Percentiles rank a stretch among this genome's conserved stretches.
Conservation (phyloP, 2,888 invertebrate species). For the Idaea dimidiata region DNA sequence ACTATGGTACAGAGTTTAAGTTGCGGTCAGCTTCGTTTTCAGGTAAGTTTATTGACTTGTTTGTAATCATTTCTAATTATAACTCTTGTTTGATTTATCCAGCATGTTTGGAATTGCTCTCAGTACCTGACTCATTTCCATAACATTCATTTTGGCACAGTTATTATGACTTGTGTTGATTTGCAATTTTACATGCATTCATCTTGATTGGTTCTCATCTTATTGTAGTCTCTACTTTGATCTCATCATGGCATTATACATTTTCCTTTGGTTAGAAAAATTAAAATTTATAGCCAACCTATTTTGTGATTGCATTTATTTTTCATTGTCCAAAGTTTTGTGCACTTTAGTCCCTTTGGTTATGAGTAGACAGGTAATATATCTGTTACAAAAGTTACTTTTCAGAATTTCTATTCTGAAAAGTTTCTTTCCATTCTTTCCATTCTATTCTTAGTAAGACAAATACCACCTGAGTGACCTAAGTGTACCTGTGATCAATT, state of each 20-base stretch:
- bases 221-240: background rate
- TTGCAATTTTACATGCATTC: background rate
- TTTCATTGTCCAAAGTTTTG: too few species aligned
- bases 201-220: background rate
- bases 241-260: too few species aligned
- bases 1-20: slow-evolving; percentile 94
- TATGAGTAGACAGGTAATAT: too few species aligned
- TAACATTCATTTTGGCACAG: slow-evolving; percentile 16
- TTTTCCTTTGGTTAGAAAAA: too few species aligned
- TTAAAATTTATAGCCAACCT: background rate
- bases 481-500: too few species aligned
- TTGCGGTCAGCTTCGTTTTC: slow-evolving; percentile 92
- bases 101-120: slow-evolving; percentile 6
- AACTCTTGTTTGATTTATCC: slow-evolving; percentile 20
- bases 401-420: too few species aligned
- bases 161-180: background rate
- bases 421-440: too few species aligned
- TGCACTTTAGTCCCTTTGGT: too few species aligned
- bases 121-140: background rate
- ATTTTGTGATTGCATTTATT: background rate
- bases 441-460: too few species aligned
- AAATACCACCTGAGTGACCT: too few species aligned
- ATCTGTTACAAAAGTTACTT: too few species aligned
- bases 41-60: slow-evolving; percentile 75
- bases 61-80: slow-evolving; percentile 44